Conservation (phyloP, 2,797 vertebrate species). For the Catharus ustulatus region DNA sequence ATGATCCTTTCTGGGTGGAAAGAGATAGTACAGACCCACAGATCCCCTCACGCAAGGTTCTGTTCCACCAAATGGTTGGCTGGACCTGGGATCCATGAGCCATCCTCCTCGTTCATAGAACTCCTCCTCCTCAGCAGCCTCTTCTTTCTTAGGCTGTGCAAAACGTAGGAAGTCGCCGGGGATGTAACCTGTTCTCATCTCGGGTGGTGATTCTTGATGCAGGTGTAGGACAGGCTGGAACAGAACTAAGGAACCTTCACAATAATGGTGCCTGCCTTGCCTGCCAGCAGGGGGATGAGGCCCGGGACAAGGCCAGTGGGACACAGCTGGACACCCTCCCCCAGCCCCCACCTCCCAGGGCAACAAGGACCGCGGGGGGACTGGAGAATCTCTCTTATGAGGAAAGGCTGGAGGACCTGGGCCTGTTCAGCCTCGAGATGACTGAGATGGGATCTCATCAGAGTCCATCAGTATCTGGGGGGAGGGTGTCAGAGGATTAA, state of each 20-base stretch:
- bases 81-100: not conserved
- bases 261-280: not conserved
- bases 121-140: not conserved
- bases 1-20: not conserved
- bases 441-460: not conserved
- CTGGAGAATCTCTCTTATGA: not conserved
- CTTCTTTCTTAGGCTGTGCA: accelerated
- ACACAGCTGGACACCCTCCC: not conserved
- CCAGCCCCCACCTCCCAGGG: not conserved
- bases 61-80: not conserved
- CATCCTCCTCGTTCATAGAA: accelerated
- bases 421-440: not conserved
- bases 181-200: not conserved
- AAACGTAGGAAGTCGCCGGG: not conserved
- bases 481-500: not conserved
- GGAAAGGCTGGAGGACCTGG: not conserved
- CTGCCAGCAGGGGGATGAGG: accelerated
- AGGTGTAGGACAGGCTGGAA: not conserved
- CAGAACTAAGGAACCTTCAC: not conserved
- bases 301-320: not conserved
- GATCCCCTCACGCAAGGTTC: not conserved
- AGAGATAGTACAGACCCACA: not conserved
- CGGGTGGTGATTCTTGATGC: accelerated
- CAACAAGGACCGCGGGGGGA: accelerated
- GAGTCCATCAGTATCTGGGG: not conserved